Evolutionary conservation across 2,113 vertebrate species (phyloP), one percentile per base, ranked within the genome.

Genomic region (Perccottus glenii): DNA sequence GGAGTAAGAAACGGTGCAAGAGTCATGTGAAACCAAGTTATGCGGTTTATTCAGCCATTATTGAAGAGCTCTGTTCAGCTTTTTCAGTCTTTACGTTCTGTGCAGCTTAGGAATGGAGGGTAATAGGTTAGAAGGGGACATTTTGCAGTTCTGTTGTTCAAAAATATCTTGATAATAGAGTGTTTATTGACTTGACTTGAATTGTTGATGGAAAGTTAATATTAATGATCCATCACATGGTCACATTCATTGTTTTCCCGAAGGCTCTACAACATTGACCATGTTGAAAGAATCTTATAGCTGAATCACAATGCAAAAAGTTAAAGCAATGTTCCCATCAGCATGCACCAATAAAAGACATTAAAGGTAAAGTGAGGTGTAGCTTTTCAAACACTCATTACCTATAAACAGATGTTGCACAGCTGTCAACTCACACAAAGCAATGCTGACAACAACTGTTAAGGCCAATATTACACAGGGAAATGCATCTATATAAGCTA

Each of bases 361-460:
- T 85, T 90, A 87, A 87, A 90, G 89, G 90, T 91, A 88, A 83
- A 88, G 82, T 71, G 80, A 88, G 86, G 83, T 88, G 85, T 80
- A 78, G 87, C 81, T 87, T 85, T 86, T 79, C 79, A 79, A 84
- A 86, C 82, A 77, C 82, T 87, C 86, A 85, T 87, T 85, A 85
- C 83, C 81, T 88, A 87, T 87, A 83, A 90, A 92, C 89, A 90
- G 90, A 92, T 93, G 91, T 91, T 91, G 81, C 72, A 76, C 89
- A 91, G 87, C 85, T 91, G 91, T 86, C 75, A 62, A 72, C 85
- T 86, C 82, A 58, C 87, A 86, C 84, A 89, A 84, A 8, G 72
- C 70, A 67, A 58, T 78, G 80, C 80, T 84, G 86, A 87, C 85
- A 82, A 91, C 90, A 92, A 92, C 85, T 83, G 85, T 88, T 86